Conservation (phyloP, 2,113 vertebrate species). For the Perca schrenkii region DNA sequence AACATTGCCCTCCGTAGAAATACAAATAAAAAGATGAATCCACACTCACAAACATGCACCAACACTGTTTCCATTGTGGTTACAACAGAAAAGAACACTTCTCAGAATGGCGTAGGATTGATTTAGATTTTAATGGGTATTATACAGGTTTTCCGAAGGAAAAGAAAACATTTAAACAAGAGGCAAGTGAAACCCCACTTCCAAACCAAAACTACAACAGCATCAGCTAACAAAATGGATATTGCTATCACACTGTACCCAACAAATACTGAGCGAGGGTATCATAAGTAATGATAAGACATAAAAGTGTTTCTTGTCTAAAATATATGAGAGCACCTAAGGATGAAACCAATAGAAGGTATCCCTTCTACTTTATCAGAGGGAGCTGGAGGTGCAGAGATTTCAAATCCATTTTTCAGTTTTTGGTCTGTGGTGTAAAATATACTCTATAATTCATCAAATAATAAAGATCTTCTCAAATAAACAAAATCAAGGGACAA, state of each 20-base stretch:
- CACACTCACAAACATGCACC: conserved; percentile 9
- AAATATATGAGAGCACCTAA: conserved; percentile 72
- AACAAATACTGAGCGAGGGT: conserved; percentile 80
- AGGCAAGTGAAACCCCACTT: conserved; percentile 77
- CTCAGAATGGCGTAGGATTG: conserved; percentile 45
- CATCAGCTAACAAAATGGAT: conserved; percentile 79
- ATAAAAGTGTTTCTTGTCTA: conserved; percentile 77
- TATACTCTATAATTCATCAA: conserved; percentile 70
- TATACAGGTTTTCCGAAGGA: conserved; percentile 81
- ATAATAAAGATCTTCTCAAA: conserved; percentile 69
- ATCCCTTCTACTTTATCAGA: conserved; percentile 62
- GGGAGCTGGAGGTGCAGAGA: conserved; percentile 69
- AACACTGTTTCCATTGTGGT: not conserved
- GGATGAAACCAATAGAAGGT: conserved; percentile 69
- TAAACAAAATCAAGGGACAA: conserved; percentile 65
- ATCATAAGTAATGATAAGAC: conserved; percentile 79
- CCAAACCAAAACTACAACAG: conserved; percentile 82
- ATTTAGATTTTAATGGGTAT: conserved; percentile 85
- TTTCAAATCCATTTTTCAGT: conserved; percentile 59
- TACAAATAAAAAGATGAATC: conserved; percentile 3
- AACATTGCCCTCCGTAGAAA: not conserved
- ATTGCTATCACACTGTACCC: conserved; percentile 82
- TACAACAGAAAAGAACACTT: conserved; percentile 6
- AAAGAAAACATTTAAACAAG: conserved; percentile 82
- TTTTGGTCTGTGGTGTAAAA: conserved; percentile 78